Evolutionary conservation across 2,888 invertebrate genomes (phyloP), one percentile per base, ranked within the genome.

Genomic region (Sclerodermus sp.): DNA sequence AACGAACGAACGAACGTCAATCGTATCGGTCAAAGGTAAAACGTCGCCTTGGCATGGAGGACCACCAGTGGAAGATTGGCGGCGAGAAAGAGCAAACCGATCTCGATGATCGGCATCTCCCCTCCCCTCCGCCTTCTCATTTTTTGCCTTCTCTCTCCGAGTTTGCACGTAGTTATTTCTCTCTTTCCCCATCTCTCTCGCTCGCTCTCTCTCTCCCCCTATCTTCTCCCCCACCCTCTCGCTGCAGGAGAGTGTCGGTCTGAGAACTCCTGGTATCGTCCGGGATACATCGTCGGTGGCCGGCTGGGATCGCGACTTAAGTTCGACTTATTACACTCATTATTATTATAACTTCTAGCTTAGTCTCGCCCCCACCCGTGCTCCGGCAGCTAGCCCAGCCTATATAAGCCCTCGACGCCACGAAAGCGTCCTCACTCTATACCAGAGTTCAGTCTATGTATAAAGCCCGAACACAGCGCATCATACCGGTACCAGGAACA

Each of bases 371-470:
- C 34, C 18, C 42, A 49, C 42, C 43, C 42, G 48, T 15, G 31
- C 30, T 30, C 12, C 23, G 23, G 4, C 23, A 23, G 23, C 23
- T 23, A 23, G 66, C 68, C 62, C 73, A 65, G 67, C 67, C 73
- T 75, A 75, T 75, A 75, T 75, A 75, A 74, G 69, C 74, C 66
- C 68, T 60, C 64, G 68, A 58, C 67, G 67, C 62, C 60, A 66
- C 70, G 66, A 68, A 67, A 70, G 67, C 70, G 68, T 70, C 68
- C 69, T 70, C 75, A 74, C 66, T 74, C 72, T 67, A 71, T 68
- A 72, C 68, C 68, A 65, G 72, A 66, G 71, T 67, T 66, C 68
- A 63, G 71, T 71, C 67, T 70, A 73, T 68, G 72, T 70, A 62
- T 64, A 64, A 70, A 66, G 66, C 64, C 61, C 55, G 58, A 59